These are phyloP conservation scores for Eublepharis macularius DNA, from an alignment of 2,113 vertebrate species.

Conservation along the genomic window DNA sequence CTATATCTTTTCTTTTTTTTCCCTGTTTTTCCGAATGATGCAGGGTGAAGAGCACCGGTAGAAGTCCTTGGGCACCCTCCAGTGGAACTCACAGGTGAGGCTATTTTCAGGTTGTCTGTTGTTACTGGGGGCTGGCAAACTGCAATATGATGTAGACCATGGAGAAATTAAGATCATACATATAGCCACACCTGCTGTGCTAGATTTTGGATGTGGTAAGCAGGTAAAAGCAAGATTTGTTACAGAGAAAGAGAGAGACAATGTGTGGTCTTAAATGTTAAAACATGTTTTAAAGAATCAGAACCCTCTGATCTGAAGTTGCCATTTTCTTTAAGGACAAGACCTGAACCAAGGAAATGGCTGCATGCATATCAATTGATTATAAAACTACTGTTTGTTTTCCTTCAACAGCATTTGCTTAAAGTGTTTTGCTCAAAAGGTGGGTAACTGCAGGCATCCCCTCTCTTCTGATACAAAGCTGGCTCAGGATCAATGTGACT, in stretches of 20 bases:
- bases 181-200: not conserved
- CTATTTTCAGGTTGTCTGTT: not conserved
- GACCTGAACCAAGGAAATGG: not conserved
- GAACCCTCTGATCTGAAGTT: too few relatives aligned
- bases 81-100: not conserved
- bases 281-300: too few relatives aligned
- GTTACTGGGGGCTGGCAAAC: not conserved
- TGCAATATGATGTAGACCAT: not conserved
- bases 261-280: not conserved
- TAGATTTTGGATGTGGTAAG: not conserved
- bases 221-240: too few relatives aligned
- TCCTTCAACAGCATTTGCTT: not conserved
- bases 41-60: too few relatives aligned
- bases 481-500: not conserved
- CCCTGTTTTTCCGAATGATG: too few relatives aligned
- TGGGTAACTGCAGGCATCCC: not conserved
- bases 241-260: too few relatives aligned
- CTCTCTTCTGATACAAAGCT: not conserved
- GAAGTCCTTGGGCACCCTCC: not conserved
- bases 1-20: too few relatives aligned
- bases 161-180: not conserved
- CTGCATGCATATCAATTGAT: not conserved
- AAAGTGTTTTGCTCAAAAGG: not conserved
- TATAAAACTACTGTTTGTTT: not conserved
- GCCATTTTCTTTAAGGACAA: not conserved